Conservation (phyloP, 2,888 invertebrate genomes). For the Agrilus mali region DNA sequence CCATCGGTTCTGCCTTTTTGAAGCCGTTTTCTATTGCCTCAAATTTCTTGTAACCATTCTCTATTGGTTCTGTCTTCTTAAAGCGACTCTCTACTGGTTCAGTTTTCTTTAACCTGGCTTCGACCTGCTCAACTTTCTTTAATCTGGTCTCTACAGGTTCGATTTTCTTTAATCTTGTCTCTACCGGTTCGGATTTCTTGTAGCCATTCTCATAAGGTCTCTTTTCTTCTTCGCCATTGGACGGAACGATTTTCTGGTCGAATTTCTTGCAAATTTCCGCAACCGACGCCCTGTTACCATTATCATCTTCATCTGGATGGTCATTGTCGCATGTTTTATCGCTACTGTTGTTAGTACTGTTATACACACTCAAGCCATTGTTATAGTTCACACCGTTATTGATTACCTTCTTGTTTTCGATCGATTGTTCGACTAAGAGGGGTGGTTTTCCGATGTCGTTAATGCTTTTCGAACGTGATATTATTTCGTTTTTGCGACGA, state of each 20-base stretch:
- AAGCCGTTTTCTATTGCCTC: no score
- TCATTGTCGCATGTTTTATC: conserved; percentile 29
- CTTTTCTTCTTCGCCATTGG: conserved; percentile 11
- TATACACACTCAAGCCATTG: conserved; percentile 27
- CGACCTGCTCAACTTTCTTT: no score
- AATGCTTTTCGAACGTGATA: conserved; percentile 41
- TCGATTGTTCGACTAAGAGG: conserved; percentile 20
- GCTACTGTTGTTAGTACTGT: conserved; percentile 30
- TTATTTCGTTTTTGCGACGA: conserved; percentile 27
- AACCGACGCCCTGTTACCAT: conserved; percentile 45
- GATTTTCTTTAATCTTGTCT: no score
- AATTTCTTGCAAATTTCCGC: conserved; percentile 46
- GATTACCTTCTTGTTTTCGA: conserved; percentile 26
- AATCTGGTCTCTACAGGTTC: no score
- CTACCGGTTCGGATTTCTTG: not conserved
- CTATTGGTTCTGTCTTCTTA: no score
- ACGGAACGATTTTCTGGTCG: conserved; percentile 30
- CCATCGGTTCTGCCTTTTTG: no score
- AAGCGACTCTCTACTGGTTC: not conserved
- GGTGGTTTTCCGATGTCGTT: conserved; percentile 43
- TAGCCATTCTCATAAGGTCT: conserved; percentile 18
- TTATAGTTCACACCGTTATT: conserved; percentile 22
- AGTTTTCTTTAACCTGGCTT: no score
- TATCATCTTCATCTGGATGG: conserved; percentile 37
- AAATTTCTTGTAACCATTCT: no score